Base-by-base conservation (phyloP, 2,113 vertebrate species). In the Sula dactylatra region DNA sequence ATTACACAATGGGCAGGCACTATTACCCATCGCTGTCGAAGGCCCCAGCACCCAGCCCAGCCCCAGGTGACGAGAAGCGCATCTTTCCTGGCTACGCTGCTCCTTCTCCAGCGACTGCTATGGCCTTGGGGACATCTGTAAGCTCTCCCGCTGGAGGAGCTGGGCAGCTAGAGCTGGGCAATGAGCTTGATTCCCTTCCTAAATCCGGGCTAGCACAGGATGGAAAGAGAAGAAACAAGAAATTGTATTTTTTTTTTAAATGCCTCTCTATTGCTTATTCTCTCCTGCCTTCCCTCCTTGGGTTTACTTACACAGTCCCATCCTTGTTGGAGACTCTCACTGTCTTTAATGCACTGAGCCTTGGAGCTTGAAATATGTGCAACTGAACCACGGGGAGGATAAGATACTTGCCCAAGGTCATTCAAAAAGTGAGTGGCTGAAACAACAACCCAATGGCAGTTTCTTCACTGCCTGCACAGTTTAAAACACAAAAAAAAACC, bases 1-100 rank as follows among this genome's bases (percentile, higher is more conserved):
- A 10, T 54, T 52, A 87, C 50, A 40, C 2, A 8, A 64, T 24
- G 26, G 26, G 6, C 18, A 84, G 31, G 73, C 49, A 45, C 27
- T 55, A 17, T 11, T 34, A 38, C 20, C 44, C 44, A 52, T 29
- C 2, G 3, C 44, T 55, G 25, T n/a, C 0, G 0, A 62, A n/a
- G 38, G 40, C 5, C 36, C 36, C 65, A 62, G 52, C 45, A 29
- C 25, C 29, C 64, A 61, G 82, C 29, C 29, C 5, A 4, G 81
- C 36, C 40, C 56, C 59, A 29, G 77, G 13, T 24, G 18, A 18
- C 1, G 2, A 58, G 44, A 16, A 72, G n/a, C 2, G 3, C 49
- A 40, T 34, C 17, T 71, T 40, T n/a, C 34, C 58, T 3, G 4
- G 10, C 34, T 50, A 58, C 1, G 1, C 29, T 45, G 52, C 32